Conservation (phyloP, 2,888 invertebrate genomes). For the Lutraria lutraria region DNA sequence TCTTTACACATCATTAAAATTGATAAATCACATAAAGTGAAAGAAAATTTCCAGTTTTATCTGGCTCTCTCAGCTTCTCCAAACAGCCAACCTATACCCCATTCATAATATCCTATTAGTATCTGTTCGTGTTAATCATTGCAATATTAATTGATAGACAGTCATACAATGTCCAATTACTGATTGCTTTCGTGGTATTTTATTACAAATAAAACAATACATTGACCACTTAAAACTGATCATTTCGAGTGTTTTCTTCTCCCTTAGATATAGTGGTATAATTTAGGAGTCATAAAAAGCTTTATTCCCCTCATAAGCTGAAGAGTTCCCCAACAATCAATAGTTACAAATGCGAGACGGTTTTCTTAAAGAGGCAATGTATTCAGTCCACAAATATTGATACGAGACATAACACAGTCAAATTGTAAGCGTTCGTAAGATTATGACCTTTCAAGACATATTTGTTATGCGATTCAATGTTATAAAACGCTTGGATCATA, state of each 20-base stretch:
- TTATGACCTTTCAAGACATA: not conserved
- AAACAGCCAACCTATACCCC: too few species aligned
- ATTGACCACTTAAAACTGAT: constrained; percentile 26
- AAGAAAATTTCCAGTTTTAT: too few species aligned
- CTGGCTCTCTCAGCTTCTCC: too few species aligned
- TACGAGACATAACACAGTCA: not conserved
- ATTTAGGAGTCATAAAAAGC: constrained; percentile 37
- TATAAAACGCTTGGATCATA: not conserved
- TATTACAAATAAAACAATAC: constrained; percentile 8
- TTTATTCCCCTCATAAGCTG: constrained; percentile 14
- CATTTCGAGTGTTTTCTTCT: constrained; percentile 15
- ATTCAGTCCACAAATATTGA: constrained; percentile 20
- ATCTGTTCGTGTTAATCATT: constrained; percentile 6
- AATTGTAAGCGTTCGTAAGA: not conserved
- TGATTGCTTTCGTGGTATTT: constrained; percentile 23
- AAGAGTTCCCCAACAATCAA: constrained; percentile 1
- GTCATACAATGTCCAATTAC: constrained; percentile 36
- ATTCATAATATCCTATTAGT: not conserved
- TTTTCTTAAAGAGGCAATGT: constrained; percentile 19
- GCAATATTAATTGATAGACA: not conserved
- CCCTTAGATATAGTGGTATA: constrained; percentile 31
- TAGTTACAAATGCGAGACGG: constrained; percentile 26
- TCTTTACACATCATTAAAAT: too few species aligned
- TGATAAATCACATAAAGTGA: too few species aligned
- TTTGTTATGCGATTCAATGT: not conserved